Evolutionary conservation across 2,797 vertebrate species (phyloP), one percentile per base, ranked within the genome.

Genomic region (Furcifer pardalis): DNA sequence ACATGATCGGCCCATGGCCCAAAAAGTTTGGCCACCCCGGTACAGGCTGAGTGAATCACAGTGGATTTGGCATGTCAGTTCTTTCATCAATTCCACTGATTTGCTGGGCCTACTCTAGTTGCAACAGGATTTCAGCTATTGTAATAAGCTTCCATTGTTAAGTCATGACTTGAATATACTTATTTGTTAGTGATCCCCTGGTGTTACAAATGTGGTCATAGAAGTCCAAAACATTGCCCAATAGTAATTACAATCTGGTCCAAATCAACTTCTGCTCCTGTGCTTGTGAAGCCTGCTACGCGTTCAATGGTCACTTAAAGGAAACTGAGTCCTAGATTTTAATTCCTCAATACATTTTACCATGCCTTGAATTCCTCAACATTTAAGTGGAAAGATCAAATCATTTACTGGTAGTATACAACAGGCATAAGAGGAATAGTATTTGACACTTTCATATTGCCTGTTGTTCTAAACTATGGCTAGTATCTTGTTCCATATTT

Each of bases 251-350:
- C n/a, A 15, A 69, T 69, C 30, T 44, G 19, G 59, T 81, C 65
- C 65, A 63, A 77, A 40, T 68, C 30, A 76, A 82, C 44, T 69
- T 71, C 37, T 71, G 49, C 71, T 68, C 49, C 12, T 77, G 5
- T 23, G 32, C 17, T 60, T 37, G 56, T 62, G 42, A 77, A 79
- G 25, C 42, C 66, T 73, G 32, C 40, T 62, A 79, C n/a, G 73
- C 40, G 59, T 69, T 84, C n/a, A 73, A 79, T 69, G 65, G 52
- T 71, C 73, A 82, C 73, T 76, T 62, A 82, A 7, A 62, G 32
- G 52, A 17, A 68, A 62, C 32, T 40, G 60, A 35, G 74, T 49
- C 12, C 40, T 63, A 62, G 15, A 79, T 78, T 30, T 10, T 49
- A 17, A 5, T 4, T 69, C n/a, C 52, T 49, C 74, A 77, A 69